Evolutionary conservation across 1,140 invertebrate species (phyloP).

Genomic region (Saccostrea echinata): DNA sequence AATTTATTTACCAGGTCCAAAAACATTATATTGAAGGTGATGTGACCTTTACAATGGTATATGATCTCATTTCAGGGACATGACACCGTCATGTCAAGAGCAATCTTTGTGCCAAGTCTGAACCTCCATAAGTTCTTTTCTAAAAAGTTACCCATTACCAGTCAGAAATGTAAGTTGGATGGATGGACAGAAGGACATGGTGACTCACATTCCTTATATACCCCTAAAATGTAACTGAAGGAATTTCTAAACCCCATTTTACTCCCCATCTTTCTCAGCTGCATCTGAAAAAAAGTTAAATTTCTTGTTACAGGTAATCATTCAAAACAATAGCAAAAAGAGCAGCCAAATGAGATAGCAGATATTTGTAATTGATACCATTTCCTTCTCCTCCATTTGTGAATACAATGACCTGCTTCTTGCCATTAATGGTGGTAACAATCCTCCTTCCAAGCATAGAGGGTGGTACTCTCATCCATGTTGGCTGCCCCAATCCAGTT

Average conservation of each 20-base stretch:
- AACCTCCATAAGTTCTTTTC: too few species aligned
- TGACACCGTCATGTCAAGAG: too few species aligned
- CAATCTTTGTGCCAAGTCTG: too few species aligned
- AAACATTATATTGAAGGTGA: neutral
- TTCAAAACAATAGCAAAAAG: neutral
- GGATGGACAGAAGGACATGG: too few species aligned
- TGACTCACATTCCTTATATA: too few species aligned
- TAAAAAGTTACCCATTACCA: too few species aligned
- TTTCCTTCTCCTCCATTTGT: slow-evolving; percentile 8
- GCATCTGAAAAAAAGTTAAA: neutral
- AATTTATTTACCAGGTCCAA: too few species aligned
- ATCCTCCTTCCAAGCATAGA: slow-evolving; percentile 32
- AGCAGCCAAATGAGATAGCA: neutral
- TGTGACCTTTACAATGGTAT: neutral
- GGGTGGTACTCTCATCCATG: slow-evolving; percentile 38
- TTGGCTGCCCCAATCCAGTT: slow-evolving; percentile 10
- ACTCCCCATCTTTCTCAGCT: slow-evolving; percentile 8
- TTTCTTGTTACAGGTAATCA: neutral
- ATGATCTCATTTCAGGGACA: too few species aligned
- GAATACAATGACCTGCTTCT: slow-evolving; percentile 19
- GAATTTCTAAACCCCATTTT: neutral
- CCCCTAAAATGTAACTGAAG: neutral
- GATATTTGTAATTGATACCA: neutral
- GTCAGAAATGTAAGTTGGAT: too few species aligned
- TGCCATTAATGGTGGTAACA: slow-evolving; percentile 15